Base-by-base conservation (phyloP, 2,888 invertebrate species). In the Drosophila meridiana region DNA sequence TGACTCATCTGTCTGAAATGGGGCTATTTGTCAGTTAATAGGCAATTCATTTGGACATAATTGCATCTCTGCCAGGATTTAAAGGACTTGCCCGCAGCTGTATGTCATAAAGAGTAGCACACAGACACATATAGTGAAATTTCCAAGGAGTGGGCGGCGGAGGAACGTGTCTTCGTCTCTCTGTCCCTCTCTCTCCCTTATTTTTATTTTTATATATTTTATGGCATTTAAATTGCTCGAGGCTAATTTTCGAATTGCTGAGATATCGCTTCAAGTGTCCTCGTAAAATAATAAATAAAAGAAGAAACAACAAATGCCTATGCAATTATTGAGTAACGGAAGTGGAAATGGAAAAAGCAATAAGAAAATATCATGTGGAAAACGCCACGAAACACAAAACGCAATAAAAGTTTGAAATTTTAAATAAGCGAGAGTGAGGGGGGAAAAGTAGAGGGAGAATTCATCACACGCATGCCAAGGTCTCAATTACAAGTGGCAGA, bases 11-110 rank as follows among this genome's bases (percentile, higher is more conserved):
- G 69, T 7, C 34, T 11, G 63, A 73, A 79, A 75, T 75, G 72
- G 69, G 61, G 66, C 69, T 60, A 72, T 79, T 79, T 80, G 76
- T 69, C 83, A 72, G 76, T 83, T 85, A 85, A 89, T 89, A 71
- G 88, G 73, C 90, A 83, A 85, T 88, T 90, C 71, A 80, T 66
- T 83, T 81, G 74, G 69, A 78, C 83, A 78, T 90, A 85, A 85
- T 85, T 90, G 90, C 83, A 88, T 82, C 59, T 69, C 71, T 74
- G 67, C 58, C 58, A 48, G 40, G 9, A 70, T 73, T 69, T 74
- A 62, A 57, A 77, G 80, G 72, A 73, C 72, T 76, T 68, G 74
- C 76, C 87, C 60, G 58, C 57, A 69, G 82, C 82, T 71, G 57
- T 69, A 64, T 50, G 30, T 52, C 48, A 78, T 78, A 62, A 67